These are phyloP conservation scores for Philotrypesis tridentata DNA, from an alignment of 1,140 invertebrate species.

Conservation along the genomic window DNA sequence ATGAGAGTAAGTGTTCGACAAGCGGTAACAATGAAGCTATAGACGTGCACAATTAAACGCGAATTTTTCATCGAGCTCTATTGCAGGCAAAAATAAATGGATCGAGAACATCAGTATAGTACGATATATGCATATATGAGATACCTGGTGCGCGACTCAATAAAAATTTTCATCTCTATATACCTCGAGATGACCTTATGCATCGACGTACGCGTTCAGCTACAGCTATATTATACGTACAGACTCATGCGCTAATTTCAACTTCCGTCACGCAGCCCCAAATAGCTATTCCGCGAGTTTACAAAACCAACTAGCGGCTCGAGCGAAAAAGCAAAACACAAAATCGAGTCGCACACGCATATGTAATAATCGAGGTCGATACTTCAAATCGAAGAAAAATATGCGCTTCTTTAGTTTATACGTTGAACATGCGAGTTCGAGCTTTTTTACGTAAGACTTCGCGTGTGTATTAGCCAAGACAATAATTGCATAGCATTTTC, in stretches of 20 bases:
- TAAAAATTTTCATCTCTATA: neutral
- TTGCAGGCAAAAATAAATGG: neutral
- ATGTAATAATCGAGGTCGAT: neutral
- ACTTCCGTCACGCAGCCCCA: conserved; percentile 29
- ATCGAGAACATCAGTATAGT: neutral
- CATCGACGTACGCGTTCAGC: neutral
- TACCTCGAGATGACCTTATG: neutral
- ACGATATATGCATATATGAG: neutral
- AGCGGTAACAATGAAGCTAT: too few species aligned
- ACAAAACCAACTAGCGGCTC: neutral
- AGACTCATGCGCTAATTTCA: neutral
- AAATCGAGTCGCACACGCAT: neutral
- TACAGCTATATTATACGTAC: too few species aligned
- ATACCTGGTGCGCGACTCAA: neutral
- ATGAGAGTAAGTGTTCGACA: too few species aligned
- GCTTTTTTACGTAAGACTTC: neutral
- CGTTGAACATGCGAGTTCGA: neutral
- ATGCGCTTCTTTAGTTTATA: neutral
- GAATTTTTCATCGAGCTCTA: too few species aligned
- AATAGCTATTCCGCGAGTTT: neutral
- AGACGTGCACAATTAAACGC: too few species aligned
- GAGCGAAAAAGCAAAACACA: neutral
- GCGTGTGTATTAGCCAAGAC: neutral
- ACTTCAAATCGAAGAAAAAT: neutral
- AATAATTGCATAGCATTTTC: neutral